phyloP scores from a whole-genome alignment of 2,888 invertebrate genomes.

The Xanthorhoe spadicearia region DNA sequence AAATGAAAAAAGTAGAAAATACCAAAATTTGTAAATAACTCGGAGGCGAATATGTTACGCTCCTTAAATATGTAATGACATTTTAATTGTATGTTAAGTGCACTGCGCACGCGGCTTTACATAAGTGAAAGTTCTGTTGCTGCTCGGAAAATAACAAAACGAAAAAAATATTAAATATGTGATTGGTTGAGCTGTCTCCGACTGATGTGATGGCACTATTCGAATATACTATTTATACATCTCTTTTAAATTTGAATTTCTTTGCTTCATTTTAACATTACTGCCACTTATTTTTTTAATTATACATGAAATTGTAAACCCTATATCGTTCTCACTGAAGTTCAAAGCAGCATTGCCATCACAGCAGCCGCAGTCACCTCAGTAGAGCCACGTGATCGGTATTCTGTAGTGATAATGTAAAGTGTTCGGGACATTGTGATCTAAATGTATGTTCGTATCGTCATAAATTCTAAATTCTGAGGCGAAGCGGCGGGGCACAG shows the following conservation, averaged over 20 bases:
- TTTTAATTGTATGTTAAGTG: slow-evolving; percentile 29
- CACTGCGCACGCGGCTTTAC: slow-evolving; percentile 33
- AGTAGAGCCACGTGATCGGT: slow-evolving; percentile 17
- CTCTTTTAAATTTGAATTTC: neutral
- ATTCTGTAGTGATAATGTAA: slow-evolving; percentile 27
- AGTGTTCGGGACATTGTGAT: slow-evolving; percentile 37
- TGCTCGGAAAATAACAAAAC: slow-evolving; percentile 21
- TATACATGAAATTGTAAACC: neutral
- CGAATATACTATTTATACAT: neutral
- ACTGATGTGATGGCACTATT: slow-evolving; percentile 4
- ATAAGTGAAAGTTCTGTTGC: slow-evolving; percentile 32
- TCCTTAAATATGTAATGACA: slow-evolving; percentile 33
- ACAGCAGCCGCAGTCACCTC: slow-evolving; percentile 5
- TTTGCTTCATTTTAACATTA: neutral
- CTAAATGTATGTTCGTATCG: slow-evolving; percentile 34
- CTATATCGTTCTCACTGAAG: neutral
- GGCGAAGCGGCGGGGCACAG: slow-evolving; percentile 22
- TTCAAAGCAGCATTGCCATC: slow-evolving; percentile 1
- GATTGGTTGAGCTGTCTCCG: slow-evolving; percentile 9
- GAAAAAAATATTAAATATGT: slow-evolving; percentile 20
- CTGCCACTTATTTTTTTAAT: neutral
- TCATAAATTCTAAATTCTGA: slow-evolving; percentile 25
- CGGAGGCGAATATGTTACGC: slow-evolving; percentile 36
- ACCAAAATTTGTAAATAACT: slow-evolving; percentile 41
- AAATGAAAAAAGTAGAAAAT: slow-evolving; percentile 35